Conservation (phyloP, 2,797 vertebrate genomes). For the Diglossa cyanea region DNA sequence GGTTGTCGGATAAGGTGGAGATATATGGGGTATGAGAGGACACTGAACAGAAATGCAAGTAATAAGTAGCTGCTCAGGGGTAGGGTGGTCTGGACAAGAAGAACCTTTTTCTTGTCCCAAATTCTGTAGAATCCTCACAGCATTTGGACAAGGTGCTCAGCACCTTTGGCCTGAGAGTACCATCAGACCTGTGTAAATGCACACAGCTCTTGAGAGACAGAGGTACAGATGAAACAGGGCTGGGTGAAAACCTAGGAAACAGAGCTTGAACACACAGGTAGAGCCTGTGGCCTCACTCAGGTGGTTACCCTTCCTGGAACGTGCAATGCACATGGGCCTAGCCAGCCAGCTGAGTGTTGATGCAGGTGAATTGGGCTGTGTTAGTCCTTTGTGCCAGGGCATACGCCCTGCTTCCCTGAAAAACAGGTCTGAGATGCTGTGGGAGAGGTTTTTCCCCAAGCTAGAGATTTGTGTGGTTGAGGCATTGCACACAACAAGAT, state of each 20-base stretch:
- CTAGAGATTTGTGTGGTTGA: neutral
- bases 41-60: neutral
- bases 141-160: neutral
- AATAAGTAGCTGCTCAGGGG: neutral
- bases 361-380: neutral
- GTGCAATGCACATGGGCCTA: neutral
- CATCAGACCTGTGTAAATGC: neutral
- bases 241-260: neutral
- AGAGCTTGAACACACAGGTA: neutral
- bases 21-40: neutral
- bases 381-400: neutral
- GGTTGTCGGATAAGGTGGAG: neutral
- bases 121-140: neutral
- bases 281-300: neutral
- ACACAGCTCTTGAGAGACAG: fast-evolving
- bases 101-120: neutral
- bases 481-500: neutral
- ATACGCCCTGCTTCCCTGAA: neutral
- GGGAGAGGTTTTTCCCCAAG: neutral
- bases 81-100: neutral
- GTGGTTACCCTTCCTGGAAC: fast-evolving
- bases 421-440: neutral
- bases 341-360: neutral
- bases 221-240: neutral
- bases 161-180: neutral